A percentile compares a stretch with the other conserved stretches of the same genome.
These are phyloP conservation scores for Peromyscus californicus DNA, from an alignment of 2,113 vertebrate genomes.

Conservation along the genomic window DNA sequence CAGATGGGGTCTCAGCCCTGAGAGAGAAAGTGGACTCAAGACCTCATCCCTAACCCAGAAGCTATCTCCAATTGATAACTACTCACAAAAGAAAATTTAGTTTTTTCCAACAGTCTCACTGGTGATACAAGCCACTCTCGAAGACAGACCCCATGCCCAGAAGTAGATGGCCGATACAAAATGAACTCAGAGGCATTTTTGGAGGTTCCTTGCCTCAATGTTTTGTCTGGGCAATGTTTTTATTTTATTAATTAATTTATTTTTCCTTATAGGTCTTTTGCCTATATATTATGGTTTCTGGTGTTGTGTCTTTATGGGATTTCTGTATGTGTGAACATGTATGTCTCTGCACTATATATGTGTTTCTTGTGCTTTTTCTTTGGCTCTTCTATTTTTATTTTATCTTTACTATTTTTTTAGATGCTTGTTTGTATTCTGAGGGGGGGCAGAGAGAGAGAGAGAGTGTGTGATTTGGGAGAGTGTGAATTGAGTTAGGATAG, in stretches of 20 bases:
- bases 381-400: background rate
- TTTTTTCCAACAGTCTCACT: background rate
- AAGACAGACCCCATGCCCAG: background rate
- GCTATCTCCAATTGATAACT: background rate
- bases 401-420: background rate
- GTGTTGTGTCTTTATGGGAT: background rate
- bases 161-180: background rate
- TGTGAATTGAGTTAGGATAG: background rate
- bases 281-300: background rate
- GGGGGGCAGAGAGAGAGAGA: background rate
- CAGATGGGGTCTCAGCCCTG: background rate
- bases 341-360: background rate
- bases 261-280: background rate
- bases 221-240: background rate
- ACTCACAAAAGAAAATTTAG: background rate
- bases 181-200: background rate
- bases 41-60: background rate
- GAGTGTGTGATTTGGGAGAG: background rate
- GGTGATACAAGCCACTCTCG: background rate
- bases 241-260: background rate
- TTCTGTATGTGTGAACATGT: background rate
- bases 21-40: background rate
- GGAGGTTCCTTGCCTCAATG: background rate
- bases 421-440: background rate
- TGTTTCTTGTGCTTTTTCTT: background rate